Percentiles rank a stretch among this genome's conserved stretches.
phyloP scores from a whole-genome alignment of 2,797 vertebrate genomes.

The Parauchenoglanis ngamensis region DNA sequence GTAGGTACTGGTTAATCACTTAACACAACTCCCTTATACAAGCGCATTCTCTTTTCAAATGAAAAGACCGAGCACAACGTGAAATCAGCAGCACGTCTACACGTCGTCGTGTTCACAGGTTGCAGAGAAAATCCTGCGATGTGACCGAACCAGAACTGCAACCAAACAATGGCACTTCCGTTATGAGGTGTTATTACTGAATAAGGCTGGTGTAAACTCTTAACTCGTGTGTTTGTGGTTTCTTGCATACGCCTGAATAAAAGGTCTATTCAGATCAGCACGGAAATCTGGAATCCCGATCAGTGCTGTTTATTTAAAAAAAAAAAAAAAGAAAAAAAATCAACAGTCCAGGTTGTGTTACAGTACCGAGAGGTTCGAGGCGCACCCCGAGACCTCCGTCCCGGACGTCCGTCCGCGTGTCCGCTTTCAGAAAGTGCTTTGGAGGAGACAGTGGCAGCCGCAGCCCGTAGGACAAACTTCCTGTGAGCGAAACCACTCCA shows the following conservation, averaged over 20 bases:
- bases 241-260: conserved; percentile 11
- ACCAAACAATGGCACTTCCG: conserved; percentile 30
- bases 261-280: conserved; percentile 6
- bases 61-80: conserved; percentile 36
- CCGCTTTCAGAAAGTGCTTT: conserved; percentile 86
- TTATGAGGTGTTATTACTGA: neutral
- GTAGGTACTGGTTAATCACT: conserved; percentile 18
- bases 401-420: neutral
- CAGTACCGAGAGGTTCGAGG: conserved; percentile 44
- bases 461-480: conserved; percentile 96
- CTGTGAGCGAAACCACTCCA: conserved; percentile 96
- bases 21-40: conserved; percentile 16
- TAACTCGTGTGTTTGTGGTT: neutral
- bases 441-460: conserved; percentile 91
- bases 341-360: conserved; percentile 3
- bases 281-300: neutral
- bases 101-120: conserved; percentile 15
- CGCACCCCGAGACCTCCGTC: neutral
- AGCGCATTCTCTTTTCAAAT: conserved; percentile 23
- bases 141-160: conserved; percentile 2
- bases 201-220: conserved; percentile 31
- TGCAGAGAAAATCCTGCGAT: conserved; percentile 11
- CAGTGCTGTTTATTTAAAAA: neutral
- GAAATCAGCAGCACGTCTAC: conserved; percentile 19
- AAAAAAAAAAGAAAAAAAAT: neutral